Evolutionary conservation across 92 coral and sea anemone genomes (phyloP).

Genomic region (Actinostola sp.): DNA sequence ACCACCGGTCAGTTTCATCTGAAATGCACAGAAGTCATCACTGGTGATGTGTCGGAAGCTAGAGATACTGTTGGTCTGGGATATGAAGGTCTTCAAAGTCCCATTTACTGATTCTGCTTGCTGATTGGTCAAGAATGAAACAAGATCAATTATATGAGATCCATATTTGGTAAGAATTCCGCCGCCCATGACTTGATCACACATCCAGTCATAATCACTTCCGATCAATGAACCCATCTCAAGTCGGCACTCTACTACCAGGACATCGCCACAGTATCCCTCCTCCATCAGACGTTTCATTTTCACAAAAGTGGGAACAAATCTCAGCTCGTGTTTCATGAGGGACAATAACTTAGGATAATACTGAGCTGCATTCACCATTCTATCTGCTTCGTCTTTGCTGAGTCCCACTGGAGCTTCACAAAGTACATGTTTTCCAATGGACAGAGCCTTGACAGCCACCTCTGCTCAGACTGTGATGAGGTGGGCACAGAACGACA

Average conservation of each 20-base stretch:
- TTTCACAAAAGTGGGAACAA: slow-evolving; percentile 91
- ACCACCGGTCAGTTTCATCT: slow-evolving; percentile 85
- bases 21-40: slow-evolving; percentile 92
- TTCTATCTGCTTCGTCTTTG: slow-evolving; percentile 84
- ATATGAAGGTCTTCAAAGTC: slow-evolving; percentile 83
- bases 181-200: slow-evolving; percentile 97
- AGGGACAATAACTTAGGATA: slow-evolving; percentile 90
- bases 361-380: slow-evolving; percentile 93
- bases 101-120: slow-evolving; percentile 92
- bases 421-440: slow-evolving; percentile 94
- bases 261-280: slow-evolving; percentile 87
- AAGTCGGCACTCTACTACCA: slow-evolving; percentile 88
- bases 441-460: slow-evolving; percentile 91
- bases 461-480: slow-evolving; percentile 96
- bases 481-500: slow-evolving; percentile 92
- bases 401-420: slow-evolving; percentile 96
- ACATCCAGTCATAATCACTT: slow-evolving; percentile 84
- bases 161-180: slow-evolving; percentile 83
- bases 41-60: slow-evolving; percentile 94
- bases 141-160: slow-evolving; percentile 84
- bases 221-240: slow-evolving; percentile 88
- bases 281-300: slow-evolving; percentile 86
- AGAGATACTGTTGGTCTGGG: slow-evolving; percentile 80
- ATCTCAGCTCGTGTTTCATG: slow-evolving; percentile 90
- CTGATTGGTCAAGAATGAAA: slow-evolving; percentile 84